Base-by-base conservation (phyloP, 2,888 invertebrate genomes). In the Drosophila hawaiiensis region DNA sequence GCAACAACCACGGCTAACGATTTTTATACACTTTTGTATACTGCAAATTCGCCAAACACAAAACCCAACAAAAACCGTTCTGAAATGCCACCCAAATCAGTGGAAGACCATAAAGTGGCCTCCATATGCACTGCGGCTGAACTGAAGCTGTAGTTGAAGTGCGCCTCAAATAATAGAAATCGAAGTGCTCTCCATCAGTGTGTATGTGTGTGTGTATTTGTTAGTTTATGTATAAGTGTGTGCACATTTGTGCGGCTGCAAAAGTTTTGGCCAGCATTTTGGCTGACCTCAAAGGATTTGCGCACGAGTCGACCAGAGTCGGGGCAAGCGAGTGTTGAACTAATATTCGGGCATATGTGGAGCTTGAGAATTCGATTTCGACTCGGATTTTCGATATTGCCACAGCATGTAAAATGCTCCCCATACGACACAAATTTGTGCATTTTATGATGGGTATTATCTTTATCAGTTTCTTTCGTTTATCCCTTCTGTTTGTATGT, bases 271-370 rank as follows among this genome's bases (percentile, higher is more conserved):
- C 64, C 70, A 72, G 77, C 71, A 71, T 84, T 78, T 74, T 67
- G 68, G 76, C 75, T 83, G 88, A 90, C 85, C 85, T 82, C 85
- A 80, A 76, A 78, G 90, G 88, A 82, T 84, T 90, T 90, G 80
- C 41, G 65, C 64, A 66, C 60, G 43, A 58, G 16, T 22, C 69
- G 59, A 49, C 14, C 59, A 62, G 50, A n/a, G 43, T 16, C 29
- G 56, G 47, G 54, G 56, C 65, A 76, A 29, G 22, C 71, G 39
- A 60, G 53, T 47, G 31, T 68, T 60, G 82, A 87, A 88, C 85
- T 75, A 76, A 90, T 84, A 88, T 87, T 67, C 75, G 43, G 55
- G 70, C 69, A 66, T 54, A 41, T 58, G 68, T 25, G 64, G 22
- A 73, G 73, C 63, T 81, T 64, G 55, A 68, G 70, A 63, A 72